Conservation (phyloP, 1,140 invertebrate genomes). For the Zaprionus kolodkinae region DNA sequence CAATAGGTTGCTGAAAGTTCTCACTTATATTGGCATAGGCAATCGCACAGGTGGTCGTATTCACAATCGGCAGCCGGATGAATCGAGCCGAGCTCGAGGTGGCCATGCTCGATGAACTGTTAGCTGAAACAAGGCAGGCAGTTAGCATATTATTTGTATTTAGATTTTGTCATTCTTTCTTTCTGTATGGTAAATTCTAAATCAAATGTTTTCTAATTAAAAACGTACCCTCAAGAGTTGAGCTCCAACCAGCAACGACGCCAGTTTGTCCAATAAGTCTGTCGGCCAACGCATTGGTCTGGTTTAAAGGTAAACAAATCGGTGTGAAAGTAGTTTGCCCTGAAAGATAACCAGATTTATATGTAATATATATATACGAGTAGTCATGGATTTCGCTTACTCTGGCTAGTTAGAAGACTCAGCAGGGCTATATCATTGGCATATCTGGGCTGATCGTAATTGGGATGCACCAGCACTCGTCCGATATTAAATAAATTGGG, state of each 20-base stretch:
- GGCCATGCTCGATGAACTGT: slow-evolving; percentile 3
- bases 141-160: background rate
- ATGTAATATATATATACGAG: background rate
- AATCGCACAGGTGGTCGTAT: slow-evolving; percentile 73
- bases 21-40: slow-evolving; percentile 79
- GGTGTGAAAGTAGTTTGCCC: slow-evolving; percentile 78
- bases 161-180: background rate
- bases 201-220: slow-evolving; percentile 3
- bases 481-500: slow-evolving; percentile 86
- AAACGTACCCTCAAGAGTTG: slow-evolving; percentile 60
- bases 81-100: slow-evolving; percentile 45
- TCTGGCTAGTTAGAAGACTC: slow-evolving; percentile 72
- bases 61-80: slow-evolving; percentile 84
- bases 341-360: background rate
- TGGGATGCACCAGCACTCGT: slow-evolving; percentile 85
- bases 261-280: slow-evolving; percentile 80
- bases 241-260: slow-evolving; percentile 86
- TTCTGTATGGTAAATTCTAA: background rate
- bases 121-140: slow-evolving; percentile 17
- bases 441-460: slow-evolving; percentile 86
- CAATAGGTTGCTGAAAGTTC: slow-evolving; percentile 83
- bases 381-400: slow-evolving; percentile 14
- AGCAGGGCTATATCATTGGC: slow-evolving; percentile 89
- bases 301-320: slow-evolving; percentile 85
- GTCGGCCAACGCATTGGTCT: slow-evolving; percentile 48